A percentile compares a stretch with the other conserved stretches of the same genome.
Evolutionary conservation across 2,113 vertebrate genomes (phyloP).

Genomic region (Cisticola juncidis): DNA sequence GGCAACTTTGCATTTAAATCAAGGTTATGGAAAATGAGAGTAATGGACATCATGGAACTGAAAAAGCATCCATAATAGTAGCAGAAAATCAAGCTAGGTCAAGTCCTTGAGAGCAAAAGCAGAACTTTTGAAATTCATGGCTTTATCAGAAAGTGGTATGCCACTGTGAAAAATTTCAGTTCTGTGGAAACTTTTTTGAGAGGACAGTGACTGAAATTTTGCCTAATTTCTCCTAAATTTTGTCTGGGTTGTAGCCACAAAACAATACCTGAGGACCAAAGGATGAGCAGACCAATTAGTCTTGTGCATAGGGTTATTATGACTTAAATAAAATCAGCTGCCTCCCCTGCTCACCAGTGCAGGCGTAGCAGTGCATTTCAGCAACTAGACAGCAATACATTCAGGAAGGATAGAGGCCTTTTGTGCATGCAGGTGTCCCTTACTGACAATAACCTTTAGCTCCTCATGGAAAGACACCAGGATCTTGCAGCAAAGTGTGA

Average conservation of each 20-base stretch:
- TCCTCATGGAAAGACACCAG: neutral
- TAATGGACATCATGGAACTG: neutral
- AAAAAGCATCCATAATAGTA: neutral
- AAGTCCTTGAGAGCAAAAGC: accelerated
- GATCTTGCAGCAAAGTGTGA: neutral
- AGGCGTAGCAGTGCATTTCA: neutral
- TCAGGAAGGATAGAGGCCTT: neutral
- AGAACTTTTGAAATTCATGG: neutral
- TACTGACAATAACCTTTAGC: neutral
- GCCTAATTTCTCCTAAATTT: neutral
- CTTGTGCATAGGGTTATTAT: neutral
- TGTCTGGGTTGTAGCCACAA: neutral
- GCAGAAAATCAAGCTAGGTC: neutral
- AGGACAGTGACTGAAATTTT: neutral
- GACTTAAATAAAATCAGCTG: neutral
- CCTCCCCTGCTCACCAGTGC: neutral
- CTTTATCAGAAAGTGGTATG: accelerated
- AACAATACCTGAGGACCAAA: neutral
- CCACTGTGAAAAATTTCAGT: neutral
- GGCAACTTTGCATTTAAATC: neutral
- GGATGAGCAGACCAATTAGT: neutral
- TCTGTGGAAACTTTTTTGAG: neutral
- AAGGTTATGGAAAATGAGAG: neutral
- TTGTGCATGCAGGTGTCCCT: neutral
- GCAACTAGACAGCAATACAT: neutral